Percentiles rank a stretch among this genome's conserved stretches.
Conservation (phyloP, 2,113 vertebrate genomes). For the Carassius auratus region DNA sequence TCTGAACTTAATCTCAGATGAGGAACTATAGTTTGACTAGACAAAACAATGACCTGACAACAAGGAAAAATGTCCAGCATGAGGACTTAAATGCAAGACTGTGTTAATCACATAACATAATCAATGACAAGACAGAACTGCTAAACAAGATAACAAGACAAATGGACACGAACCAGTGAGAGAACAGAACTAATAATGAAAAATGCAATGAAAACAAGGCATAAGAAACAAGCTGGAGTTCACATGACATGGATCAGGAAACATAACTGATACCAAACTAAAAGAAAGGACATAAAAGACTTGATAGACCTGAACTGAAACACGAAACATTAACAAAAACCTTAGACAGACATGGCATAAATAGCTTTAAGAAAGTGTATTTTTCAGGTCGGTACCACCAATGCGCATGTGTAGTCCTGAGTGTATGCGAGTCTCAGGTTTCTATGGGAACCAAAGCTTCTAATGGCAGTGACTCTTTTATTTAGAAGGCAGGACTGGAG, state of each 20-base stretch:
- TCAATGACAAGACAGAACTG: neutral
- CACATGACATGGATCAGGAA: neutral
- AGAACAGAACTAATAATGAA: neutral
- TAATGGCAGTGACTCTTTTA: neutral
- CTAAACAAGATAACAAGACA: neutral
- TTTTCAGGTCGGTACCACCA: neutral
- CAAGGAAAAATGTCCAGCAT: neutral
- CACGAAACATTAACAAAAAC: neutral
- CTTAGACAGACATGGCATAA: neutral
- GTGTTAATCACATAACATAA: neutral
- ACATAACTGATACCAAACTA: neutral
- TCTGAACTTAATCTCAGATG: neutral
- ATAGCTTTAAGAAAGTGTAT: neutral
- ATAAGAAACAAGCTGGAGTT: neutral
- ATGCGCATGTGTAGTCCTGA: neutral
- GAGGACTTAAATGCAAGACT: neutral
- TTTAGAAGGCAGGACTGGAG: neutral
- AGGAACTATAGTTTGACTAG: neutral
- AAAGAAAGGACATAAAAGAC: neutral
- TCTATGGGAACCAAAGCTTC: slow-evolving; percentile 4
- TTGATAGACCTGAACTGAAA: neutral
- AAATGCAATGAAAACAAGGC: neutral
- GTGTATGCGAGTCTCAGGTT: neutral
- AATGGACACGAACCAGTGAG: neutral
- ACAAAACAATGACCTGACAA: neutral